A percentile compares a stretch with the other conserved stretches of the same genome.
Conservation (phyloP, 1,140 invertebrate genomes). For the Drepana arcuata region DNA sequence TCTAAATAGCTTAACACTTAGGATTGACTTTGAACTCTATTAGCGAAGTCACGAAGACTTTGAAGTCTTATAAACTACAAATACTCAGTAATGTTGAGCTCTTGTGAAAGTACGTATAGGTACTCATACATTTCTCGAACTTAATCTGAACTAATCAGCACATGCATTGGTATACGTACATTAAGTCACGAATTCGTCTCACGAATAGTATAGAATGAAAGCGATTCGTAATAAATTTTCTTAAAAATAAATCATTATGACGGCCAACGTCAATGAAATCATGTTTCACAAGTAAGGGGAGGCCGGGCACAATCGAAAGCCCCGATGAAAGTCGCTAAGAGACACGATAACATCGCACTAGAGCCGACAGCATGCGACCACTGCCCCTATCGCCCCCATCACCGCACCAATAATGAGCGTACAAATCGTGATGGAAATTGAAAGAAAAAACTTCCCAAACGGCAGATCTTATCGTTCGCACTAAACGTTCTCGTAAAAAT, state of each 20-base stretch:
- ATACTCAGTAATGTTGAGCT: constrained; percentile 1
- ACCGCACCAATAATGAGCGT: constrained; percentile 59
- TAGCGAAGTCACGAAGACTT: constrained; percentile 10
- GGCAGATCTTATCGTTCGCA: constrained; percentile 57
- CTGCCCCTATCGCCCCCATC: constrained; percentile 70
- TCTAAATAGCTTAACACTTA: constrained; percentile 12
- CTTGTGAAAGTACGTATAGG: constrained; percentile 6
- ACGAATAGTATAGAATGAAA: too few relatives aligned
- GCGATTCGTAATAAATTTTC: too few relatives aligned
- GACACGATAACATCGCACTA: constrained; percentile 57
- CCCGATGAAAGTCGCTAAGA: constrained; percentile 64
- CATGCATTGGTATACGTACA: too few relatives aligned
- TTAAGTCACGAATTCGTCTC: constrained; percentile 25
- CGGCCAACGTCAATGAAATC: constrained; percentile 45
- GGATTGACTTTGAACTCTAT: constrained; percentile 21
- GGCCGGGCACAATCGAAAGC: constrained; percentile 43
- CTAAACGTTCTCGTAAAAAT: constrained; percentile 72
- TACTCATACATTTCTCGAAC: too few relatives aligned
- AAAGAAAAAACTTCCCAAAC: constrained; percentile 69
- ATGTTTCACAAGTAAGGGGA: constrained; percentile 47
- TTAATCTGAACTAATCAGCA: too few relatives aligned
- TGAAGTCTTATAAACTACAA: constrained; percentile 12
- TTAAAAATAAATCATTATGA: constrained; percentile 58
- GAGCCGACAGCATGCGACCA: constrained; percentile 52
- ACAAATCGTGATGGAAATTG: constrained; percentile 71